These are phyloP conservation scores for Halesus radiatus DNA, from an alignment of 1,140 invertebrate species.

Conservation along the genomic window DNA sequence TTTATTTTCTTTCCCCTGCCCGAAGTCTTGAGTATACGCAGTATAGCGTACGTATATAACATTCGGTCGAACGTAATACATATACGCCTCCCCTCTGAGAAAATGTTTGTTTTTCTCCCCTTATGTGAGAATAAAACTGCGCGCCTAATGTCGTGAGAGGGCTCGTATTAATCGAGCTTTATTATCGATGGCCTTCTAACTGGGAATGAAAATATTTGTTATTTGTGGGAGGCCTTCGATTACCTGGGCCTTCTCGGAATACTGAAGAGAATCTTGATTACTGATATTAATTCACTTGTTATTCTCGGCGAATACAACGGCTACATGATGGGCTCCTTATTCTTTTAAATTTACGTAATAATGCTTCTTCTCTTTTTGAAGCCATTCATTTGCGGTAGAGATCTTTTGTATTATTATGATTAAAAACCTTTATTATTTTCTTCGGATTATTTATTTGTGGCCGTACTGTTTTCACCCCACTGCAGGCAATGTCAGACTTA, in stretches of 20 bases:
- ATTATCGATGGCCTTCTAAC: conserved; percentile 27
- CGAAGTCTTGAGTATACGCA: no score
- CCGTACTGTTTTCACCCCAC: no score
- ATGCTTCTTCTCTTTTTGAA: no score
- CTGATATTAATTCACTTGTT: not conserved
- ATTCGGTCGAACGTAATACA: not conserved
- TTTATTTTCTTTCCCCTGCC: not conserved
- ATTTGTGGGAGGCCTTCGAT: not conserved
- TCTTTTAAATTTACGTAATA: no score
- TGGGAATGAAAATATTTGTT: not conserved
- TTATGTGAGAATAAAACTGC: not conserved
- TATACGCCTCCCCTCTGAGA: not conserved
- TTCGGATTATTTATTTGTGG: no score
- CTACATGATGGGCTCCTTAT: no score
- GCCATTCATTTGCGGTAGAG: no score
- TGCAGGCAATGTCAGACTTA: no score
- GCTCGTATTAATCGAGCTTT: conserved; percentile 9
- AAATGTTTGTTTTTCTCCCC: conserved; percentile 19
- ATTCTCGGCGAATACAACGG: no score
- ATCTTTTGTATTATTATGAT: no score
- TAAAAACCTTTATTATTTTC: no score
- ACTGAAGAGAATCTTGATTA: not conserved
- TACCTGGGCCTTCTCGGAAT: not conserved
- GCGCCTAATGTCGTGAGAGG: conserved; percentile 15
- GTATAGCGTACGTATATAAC: no score